Base-by-base conservation (phyloP, 2,113 vertebrate species). In the Psilopsiagon aymara region DNA sequence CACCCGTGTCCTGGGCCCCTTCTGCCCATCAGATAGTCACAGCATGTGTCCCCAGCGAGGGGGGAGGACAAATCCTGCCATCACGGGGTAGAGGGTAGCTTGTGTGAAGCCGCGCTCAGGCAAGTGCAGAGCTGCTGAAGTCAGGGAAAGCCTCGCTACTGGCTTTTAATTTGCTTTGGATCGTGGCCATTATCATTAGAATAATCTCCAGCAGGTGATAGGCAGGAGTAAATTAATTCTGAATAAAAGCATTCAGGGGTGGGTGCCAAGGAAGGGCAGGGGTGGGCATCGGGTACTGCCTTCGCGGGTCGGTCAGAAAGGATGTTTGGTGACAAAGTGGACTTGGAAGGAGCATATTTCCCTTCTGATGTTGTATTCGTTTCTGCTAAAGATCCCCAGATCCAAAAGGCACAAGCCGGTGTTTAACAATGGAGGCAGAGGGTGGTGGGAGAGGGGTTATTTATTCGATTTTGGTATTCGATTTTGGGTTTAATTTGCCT, bases 221-320 rank as follows among this genome's bases (percentile, higher is more conserved):
- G 96, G 96, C 95, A 97, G 96, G 91, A 96, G 95, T 96, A 95
- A 97, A 97, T 96, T 96, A 96, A 96, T 97, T 96, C 95, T 82
- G 86, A 95, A 94, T 94, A 96, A 96, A 96, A 92, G 91, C 49
- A 0, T 80, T 86, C 0, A 8, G 53, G 81, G 74, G 67, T 17
- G 75, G 81, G 59, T 29, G 91, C 90, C 91, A 92, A 81, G 77
- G 83, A 92, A 73, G 49, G 86, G 70, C 73, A 53, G 83, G 79
- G 35, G 4, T 64, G 28, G 62, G 77, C 63, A 8, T 9, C 0
- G 23, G 57, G 81, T 49, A 8, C 53, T 66, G 81, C 49, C 8
- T 67, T 68, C 0, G 0, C 0, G 23, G 35, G n/a, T 44, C 0
- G 1, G 49, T 39, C 57, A 33, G 41, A 67, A 81, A 15, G 53